phyloP scores from a whole-genome alignment of 2,113 vertebrate genomes.

The Sturnus vulgaris region DNA sequence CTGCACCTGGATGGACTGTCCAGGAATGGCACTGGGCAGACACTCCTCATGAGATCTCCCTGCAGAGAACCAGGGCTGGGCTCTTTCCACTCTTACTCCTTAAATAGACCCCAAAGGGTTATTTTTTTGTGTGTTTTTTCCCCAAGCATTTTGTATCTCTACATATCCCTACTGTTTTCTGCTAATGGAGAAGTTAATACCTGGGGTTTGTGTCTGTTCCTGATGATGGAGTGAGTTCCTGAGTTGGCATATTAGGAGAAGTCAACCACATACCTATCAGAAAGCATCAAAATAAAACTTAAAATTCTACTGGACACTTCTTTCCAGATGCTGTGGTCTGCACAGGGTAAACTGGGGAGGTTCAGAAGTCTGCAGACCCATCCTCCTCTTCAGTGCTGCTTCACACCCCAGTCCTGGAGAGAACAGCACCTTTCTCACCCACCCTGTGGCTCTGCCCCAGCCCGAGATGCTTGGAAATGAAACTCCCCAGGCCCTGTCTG shows the following conservation, averaged over 20 bases:
- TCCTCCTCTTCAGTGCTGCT: not conserved
- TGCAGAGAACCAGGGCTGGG: not conserved
- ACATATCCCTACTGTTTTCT: not conserved
- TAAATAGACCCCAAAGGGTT: not conserved
- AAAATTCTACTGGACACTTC: not conserved
- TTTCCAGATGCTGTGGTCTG: not conserved
- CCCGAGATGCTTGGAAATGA: accelerated
- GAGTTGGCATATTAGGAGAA: not conserved
- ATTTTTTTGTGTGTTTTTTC: not conserved
- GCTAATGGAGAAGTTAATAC: not conserved
- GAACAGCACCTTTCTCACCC: not conserved
- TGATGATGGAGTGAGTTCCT: not conserved
- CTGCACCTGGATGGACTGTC: accelerated
- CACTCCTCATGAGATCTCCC: not conserved
- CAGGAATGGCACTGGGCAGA: not conserved
- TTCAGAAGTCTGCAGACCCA: not conserved
- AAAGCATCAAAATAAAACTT: not conserved
- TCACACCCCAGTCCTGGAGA: accelerated
- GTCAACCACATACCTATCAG: not conserved
- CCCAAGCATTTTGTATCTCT: not conserved
- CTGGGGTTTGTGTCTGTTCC: accelerated
- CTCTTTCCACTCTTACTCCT: not conserved
- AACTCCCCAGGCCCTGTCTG: not conserved
- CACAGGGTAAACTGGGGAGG: not conserved
- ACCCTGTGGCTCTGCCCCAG: not conserved